Base-by-base conservation (phyloP, 2,888 invertebrate species). In the Pteria penguin region DNA sequence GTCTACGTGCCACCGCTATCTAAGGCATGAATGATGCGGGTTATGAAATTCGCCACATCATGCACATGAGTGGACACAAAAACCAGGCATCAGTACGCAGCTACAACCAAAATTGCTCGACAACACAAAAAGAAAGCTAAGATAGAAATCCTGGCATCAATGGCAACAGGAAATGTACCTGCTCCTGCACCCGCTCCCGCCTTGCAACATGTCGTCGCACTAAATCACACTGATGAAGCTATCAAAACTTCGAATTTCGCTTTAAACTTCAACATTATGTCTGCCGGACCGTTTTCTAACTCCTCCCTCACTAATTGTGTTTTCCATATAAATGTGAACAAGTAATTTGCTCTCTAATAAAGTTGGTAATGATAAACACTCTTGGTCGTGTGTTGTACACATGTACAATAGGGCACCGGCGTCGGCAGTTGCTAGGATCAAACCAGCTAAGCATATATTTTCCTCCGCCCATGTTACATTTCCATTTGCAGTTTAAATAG, bases 51-150 rank as follows among this genome's bases (percentile, higher is more conserved):
- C 63, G 71, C 18, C 63, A 72, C 29, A 72, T 72, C 0, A 66
- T 65, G 67, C 36, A 29, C 22, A 45, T 71, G 54, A 26, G 45
- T 2, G 54, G 62, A 1, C 61, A 71, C 26, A 33, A 54, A 4
- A 67, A 67, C 27, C 60, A 60, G 24, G 36, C 33, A 5, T 66
- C 65, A 0, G 26, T 72, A 4, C 11, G 66, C 8, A 66, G 33
- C 11, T 72, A 72, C 61, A 73, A 31, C 32, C 26, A 52, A 3
- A 60, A 73, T 36, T 73, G 67, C 31, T 67, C 54, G 14, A 73
- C 63, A 24, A 0, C 26, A 67, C 60, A 61, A 18, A n/a, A 67
- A 73, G 27, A 36, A 52, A 5, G 27, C 45, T 8, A 31, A 60
- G 24, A 73, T 60, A 36, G 24, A 36, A 11, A 26, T 58, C 5